A percentile compares a stretch with the other conserved stretches of the same genome.
phyloP scores from a whole-genome alignment of 2,113 vertebrate genomes.

The Thinocorus orbignyianus region DNA sequence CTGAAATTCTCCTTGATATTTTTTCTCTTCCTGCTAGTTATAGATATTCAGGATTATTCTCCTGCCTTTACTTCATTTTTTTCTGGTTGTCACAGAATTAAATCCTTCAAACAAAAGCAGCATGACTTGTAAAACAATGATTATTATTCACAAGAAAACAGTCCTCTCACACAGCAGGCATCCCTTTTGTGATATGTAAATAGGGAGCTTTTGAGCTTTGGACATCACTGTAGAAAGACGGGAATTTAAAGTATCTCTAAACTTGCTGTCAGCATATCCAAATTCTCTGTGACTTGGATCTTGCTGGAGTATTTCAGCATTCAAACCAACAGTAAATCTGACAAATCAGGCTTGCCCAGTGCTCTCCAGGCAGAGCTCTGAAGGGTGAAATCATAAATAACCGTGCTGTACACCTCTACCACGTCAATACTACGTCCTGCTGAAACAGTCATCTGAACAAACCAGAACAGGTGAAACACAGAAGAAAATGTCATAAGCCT shows the following conservation, averaged over 20 bases:
- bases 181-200: not conserved
- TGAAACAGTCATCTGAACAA: accelerated
- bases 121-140: not conserved
- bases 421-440: accelerated
- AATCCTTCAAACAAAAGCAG: not conserved
- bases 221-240: not conserved
- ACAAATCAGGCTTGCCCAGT: not conserved
- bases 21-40: not conserved
- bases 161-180: not conserved
- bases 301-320: not conserved
- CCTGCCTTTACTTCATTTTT: not conserved
- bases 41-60: not conserved
- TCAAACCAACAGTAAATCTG: not conserved
- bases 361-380: not conserved
- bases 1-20: not conserved
- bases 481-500: not conserved
- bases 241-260: not conserved
- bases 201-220: not conserved
- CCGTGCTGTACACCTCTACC: accelerated
- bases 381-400: not conserved
- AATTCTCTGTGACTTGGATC: not conserved
- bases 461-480: not conserved
- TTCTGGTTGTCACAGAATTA: not conserved
- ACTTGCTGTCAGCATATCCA: not conserved
- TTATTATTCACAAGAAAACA: not conserved